Base-by-base conservation (phyloP, 2,888 invertebrate genomes). In the Allygus modestus region DNA sequence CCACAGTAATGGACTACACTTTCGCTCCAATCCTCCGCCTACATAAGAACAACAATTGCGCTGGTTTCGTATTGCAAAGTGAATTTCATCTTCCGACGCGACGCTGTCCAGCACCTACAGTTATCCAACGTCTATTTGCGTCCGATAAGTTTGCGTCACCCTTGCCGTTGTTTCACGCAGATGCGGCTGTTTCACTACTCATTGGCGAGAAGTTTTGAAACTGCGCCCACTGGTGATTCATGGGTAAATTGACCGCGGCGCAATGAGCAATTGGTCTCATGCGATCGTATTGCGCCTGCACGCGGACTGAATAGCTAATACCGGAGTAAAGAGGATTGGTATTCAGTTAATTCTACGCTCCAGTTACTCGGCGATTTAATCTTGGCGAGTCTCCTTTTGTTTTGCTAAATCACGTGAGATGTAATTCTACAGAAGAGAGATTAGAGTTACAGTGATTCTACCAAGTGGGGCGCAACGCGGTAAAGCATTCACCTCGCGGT, bases 1-100 rank as follows among this genome's bases (percentile, higher is more conserved):
- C 73, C 41, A 23, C 73, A 4, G 20, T 73, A 73, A 73, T 73
- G 17, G 73, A 9, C 41, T 20, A 2, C 43, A 41, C 73, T 73
- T 73, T 73, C 73, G 41, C 73, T 23, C 65, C 28, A 65, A 58
- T 58, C 31, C 65, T 17, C 31, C 65, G 65, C 65, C 65, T 65
- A 65, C 65, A 65, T 65, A 65, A 65, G 65, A 65, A 65, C 65
- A 65, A 65, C 65, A 65, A 65, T 65, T 65, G 65, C 65, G 28
- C 65, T 26, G 28, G 28, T 65, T 58, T 58, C 58, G 65, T 65
- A 65, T 65, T 28, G 17, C 31, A 5, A 31, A 65, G 65, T 65
- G 65, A 65, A 65, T 65, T 28, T 58, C 58, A 58, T 58, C 58
- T 58, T 2, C 37, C 4, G 37, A 4, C 37, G 9, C 58, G 20